phyloP scores from a whole-genome alignment of 2,797 vertebrate genomes.

The Acanthopagrus latus region DNA sequence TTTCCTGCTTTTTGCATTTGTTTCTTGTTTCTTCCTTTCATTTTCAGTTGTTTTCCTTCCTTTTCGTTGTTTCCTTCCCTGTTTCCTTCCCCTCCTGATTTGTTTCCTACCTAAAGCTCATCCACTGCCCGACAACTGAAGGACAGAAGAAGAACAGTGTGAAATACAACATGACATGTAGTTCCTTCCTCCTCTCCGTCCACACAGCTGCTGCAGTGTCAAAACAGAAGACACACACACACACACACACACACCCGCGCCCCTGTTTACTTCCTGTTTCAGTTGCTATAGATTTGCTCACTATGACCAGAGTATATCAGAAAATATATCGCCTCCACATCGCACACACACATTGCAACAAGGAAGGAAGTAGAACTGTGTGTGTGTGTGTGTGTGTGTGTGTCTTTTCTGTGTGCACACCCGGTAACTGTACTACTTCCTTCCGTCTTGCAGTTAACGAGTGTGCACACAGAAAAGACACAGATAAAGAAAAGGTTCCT shows the following conservation, averaged over 20 bases:
- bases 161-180: neutral
- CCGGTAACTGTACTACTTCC: neutral
- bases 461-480: too few relatives aligned
- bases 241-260: neutral
- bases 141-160: too few relatives aligned
- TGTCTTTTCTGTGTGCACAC: too few relatives aligned
- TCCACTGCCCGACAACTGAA: too few relatives aligned
- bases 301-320: neutral
- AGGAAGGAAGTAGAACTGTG: too few relatives aligned
- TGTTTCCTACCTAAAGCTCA: too few relatives aligned
- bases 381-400: too few relatives aligned
- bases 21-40: neutral
- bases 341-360: neutral
- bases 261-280: conserved; percentile 19
- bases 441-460: neutral
- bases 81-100: neutral
- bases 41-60: neutral
- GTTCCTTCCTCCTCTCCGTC: neutral
- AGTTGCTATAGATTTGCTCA: neutral
- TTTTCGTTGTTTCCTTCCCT: neutral
- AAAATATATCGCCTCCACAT: neutral
- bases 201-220: neutral
- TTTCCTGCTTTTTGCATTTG: neutral
- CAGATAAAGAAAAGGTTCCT: neutral
- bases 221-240: neutral